Conservation (phyloP, 1,140 invertebrate genomes). For the Rhopalosiphum maidis region DNA sequence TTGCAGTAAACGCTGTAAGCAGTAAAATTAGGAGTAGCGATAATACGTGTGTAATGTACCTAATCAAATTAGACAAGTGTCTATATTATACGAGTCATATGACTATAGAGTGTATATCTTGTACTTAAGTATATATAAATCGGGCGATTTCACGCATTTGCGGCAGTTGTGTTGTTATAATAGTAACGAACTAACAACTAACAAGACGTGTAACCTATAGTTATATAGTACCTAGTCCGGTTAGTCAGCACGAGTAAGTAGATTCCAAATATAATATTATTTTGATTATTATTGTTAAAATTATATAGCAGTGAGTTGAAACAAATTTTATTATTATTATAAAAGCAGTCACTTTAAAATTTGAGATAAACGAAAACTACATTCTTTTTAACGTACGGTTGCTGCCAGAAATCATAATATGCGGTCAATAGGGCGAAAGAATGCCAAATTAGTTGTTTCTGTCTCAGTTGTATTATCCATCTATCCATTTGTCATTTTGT, state of each 20-base stretch:
- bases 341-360: background rate
- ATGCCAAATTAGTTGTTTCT: background rate
- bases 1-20: background rate
- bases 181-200: background rate
- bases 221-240: background rate
- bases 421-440: background rate
- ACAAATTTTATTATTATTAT: background rate
- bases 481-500: background rate
- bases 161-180: background rate
- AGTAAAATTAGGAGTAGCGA: background rate
- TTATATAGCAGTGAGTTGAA: background rate
- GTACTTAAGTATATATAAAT: background rate
- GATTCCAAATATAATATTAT: background rate
- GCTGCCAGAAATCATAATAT: background rate
- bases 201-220: background rate
- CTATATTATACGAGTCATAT: background rate
- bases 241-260: background rate
- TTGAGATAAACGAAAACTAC: background rate
- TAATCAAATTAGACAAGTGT: background rate
- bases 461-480: background rate
- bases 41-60: background rate
- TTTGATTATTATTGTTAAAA: background rate
- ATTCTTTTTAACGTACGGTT: background rate
- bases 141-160: background rate
- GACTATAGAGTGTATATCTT: background rate